Evolutionary conservation across 2,888 invertebrate genomes (phyloP), one percentile per base, ranked within the genome.

Genomic region (Drosophila pegasa): DNA sequence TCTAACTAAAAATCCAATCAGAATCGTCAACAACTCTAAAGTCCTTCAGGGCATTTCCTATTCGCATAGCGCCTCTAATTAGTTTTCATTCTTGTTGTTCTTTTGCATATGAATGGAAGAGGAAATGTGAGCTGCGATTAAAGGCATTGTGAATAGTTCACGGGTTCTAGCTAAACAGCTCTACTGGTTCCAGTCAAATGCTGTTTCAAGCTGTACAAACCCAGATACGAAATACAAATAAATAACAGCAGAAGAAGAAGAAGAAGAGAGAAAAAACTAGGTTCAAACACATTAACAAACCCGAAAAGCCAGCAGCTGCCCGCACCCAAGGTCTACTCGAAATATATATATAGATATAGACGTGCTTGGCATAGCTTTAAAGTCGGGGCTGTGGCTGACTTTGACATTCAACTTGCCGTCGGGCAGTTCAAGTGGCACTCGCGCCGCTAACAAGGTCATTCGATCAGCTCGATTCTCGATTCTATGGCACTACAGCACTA

Each of bases 391-490:
- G 70, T 40, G 51, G 7, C 57, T 57, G 71, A 77, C 88, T 88
- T 86, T 83, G 83, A 83, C 83, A 83, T 83, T 83, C 88, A 83
- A 83, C 83, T 83, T 55, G 59, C 61, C 55, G 88, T 50, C 61
- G 70, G 71, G 71, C 51, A 71, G 83, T 86, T 83, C 87, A 88
- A 88, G 83, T 86, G 83, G 63, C 72, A 83, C 80, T 73, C 22
- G 35, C 60, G 67, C 60, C 61, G 38, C 27, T 37, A 22, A 33
- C 79, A 71, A 77, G 77, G 79, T 57, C 71, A 50, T 31, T 25
- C 6, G 18, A 37, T 31, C n/a, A 50, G 33, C 45, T 43, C 43
- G 37, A 29, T 35, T 51, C 69, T n/a, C n/a, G n/a, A n/a, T n/a
- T n/a, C n/a, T n/a, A n/a, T n/a, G n/a, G n/a, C n/a, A n/a, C n/a